Conservation (phyloP, 2,113 vertebrate genomes). For the Leucosticte australis region DNA sequence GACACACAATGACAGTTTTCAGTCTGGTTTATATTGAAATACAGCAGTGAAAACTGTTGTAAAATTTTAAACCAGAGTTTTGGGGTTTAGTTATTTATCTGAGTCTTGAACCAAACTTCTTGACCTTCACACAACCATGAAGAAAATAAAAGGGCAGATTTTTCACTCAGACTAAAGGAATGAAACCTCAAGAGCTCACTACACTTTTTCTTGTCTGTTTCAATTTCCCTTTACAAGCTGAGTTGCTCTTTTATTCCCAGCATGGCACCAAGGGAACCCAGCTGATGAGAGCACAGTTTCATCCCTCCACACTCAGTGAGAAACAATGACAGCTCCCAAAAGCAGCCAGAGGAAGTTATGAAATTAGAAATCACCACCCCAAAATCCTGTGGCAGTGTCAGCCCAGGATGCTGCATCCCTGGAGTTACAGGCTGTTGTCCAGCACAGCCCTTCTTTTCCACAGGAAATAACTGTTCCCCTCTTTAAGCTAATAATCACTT, state of each 20-base stretch:
- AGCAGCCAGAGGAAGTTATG: background rate
- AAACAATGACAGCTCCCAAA: background rate
- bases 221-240: background rate
- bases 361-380: background rate
- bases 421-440: rapidly evolving
- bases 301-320: background rate
- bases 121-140: background rate
- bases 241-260: background rate
- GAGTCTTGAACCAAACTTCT: background rate
- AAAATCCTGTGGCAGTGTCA: background rate
- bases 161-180: background rate
- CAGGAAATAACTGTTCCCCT: background rate
- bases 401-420: background rate
- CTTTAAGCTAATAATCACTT: conserved; percentile 47
- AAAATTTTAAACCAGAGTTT: background rate
- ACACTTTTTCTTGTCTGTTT: background rate
- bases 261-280: background rate
- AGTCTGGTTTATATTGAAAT: background rate
- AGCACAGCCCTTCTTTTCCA: background rate
- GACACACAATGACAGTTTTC: background rate
- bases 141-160: background rate
- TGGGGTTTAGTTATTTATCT: background rate
- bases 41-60: background rate
- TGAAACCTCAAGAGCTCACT: background rate
- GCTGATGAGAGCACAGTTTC: background rate